Evolutionary conservation across 2,113 vertebrate species (phyloP).

Genomic region (Nothocercus julius): DNA sequence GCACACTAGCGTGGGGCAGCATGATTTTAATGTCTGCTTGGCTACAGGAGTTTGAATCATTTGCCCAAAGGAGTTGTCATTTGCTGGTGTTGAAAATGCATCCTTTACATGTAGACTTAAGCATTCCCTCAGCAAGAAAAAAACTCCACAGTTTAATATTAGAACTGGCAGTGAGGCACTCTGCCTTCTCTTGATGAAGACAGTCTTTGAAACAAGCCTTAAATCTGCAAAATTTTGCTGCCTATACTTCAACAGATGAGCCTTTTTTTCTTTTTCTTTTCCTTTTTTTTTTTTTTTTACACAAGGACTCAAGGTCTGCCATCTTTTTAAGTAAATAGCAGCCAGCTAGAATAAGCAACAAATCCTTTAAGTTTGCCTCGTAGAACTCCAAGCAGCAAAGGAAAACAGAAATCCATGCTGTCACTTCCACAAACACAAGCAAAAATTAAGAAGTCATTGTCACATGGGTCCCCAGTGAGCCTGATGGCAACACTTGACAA

Average conservation of each 20-base stretch:
- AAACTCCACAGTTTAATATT: background rate
- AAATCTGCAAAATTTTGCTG: background rate
- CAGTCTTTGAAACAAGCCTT: background rate
- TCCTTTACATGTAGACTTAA: background rate
- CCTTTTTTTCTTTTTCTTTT: background rate
- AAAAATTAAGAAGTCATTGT: conserved; percentile 55
- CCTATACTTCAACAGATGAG: background rate
- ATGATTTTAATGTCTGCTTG: background rate
- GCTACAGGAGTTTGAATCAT: background rate
- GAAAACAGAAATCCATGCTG: conserved; percentile 20
- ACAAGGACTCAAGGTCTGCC: background rate
- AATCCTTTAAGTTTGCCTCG: background rate
- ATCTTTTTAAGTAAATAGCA: background rate
- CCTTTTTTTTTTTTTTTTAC: background rate
- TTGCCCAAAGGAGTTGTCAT: background rate
- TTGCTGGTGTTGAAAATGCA: background rate
- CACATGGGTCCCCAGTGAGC: background rate
- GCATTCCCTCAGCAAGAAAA: background rate
- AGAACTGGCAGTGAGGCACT: background rate
- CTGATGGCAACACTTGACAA: conserved; percentile 42
- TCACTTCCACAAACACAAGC: background rate
- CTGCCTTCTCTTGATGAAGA: background rate
- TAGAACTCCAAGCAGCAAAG: background rate
- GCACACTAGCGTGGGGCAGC: background rate
- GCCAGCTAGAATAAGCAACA: background rate